Percentiles rank a stretch among this genome's conserved stretches.
Conservation (phyloP, 2,888 invertebrate species). For the Hylaea fasciaria region DNA sequence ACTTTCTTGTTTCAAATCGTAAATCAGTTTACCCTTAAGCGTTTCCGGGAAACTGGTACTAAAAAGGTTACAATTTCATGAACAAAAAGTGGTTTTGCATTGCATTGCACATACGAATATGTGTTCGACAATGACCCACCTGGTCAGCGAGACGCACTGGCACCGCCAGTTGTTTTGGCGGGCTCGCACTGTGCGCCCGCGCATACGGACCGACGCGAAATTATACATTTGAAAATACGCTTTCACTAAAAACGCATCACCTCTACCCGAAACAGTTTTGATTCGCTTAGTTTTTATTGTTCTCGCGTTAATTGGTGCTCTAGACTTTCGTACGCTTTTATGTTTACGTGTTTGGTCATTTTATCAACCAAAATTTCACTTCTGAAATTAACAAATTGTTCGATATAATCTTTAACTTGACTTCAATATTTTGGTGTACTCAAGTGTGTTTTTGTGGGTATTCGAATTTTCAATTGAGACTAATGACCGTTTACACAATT, state of each 20-base stretch:
- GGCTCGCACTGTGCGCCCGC: constrained; percentile 68
- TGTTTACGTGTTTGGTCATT: constrained; percentile 32
- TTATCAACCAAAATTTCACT: constrained; percentile 24
- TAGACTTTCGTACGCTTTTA: constrained; percentile 37
- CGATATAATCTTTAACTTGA: constrained; percentile 2
- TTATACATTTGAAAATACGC: constrained; percentile 46
- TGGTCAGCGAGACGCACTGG: constrained; percentile 70
- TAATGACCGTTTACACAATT: constrained; percentile 46
- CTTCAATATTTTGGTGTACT: constrained; percentile 36
- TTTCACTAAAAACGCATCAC: constrained; percentile 44
- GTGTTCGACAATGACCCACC: constrained; percentile 67
- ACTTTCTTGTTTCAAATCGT: constrained; percentile 17
- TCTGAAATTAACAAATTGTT: constrained; percentile 14
- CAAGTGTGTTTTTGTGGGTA: constrained; percentile 46
- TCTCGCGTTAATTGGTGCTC: constrained; percentile 41
- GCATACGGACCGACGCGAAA: constrained; percentile 45
- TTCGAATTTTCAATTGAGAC: constrained; percentile 49
- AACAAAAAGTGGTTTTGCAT: constrained; percentile 28
- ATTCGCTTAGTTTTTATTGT: constrained; percentile 40
- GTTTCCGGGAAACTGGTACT: constrained; percentile 23
- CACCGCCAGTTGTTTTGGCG: constrained; percentile 80
- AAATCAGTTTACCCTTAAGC: constrained; percentile 18
- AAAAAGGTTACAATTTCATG: constrained; percentile 27
- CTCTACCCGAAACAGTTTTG: constrained; percentile 44
- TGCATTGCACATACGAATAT: constrained; percentile 41